Conservation (phyloP, 2,797 vertebrate species). For the Sebastes hubbsi region DNA sequence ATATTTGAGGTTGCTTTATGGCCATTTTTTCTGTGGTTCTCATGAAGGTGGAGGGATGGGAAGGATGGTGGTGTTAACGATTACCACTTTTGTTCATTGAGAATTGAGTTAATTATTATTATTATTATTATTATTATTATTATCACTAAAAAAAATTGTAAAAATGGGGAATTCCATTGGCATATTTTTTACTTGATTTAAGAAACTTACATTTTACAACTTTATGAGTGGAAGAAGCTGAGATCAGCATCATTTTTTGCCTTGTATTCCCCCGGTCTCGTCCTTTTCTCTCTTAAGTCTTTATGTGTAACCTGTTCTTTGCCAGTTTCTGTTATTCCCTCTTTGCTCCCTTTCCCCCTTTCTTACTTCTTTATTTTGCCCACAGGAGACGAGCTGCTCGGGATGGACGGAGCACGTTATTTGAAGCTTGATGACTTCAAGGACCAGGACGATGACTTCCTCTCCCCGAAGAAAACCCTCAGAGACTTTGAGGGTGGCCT, state of each 20-base stretch:
- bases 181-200: not conserved
- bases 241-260: constrained; percentile 41
- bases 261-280: constrained; percentile 25
- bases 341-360: not conserved
- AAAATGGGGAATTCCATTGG: constrained; percentile 19
- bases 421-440: constrained; percentile 88
- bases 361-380: constrained; percentile 15
- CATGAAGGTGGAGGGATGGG: constrained; percentile 48
- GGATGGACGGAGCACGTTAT: constrained; percentile 86
- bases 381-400: constrained; percentile 90
- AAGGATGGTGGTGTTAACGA: constrained; percentile 40
- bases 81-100: not conserved
- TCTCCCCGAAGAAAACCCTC: constrained; percentile 87
- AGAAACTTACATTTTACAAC: not conserved
- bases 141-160: not conserved
- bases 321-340: not conserved
- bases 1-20: constrained; percentile 44
- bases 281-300: constrained; percentile 46
- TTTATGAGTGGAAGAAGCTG: constrained; percentile 34
- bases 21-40: constrained; percentile 58
- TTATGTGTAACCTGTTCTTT: constrained; percentile 26
- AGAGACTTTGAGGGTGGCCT: constrained; percentile 89
- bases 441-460: constrained; percentile 90
- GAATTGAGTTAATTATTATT: constrained; percentile 19
- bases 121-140: not conserved